Base-by-base conservation (phyloP, 2,888 invertebrate genomes). In the Campaea margaritaria region DNA sequence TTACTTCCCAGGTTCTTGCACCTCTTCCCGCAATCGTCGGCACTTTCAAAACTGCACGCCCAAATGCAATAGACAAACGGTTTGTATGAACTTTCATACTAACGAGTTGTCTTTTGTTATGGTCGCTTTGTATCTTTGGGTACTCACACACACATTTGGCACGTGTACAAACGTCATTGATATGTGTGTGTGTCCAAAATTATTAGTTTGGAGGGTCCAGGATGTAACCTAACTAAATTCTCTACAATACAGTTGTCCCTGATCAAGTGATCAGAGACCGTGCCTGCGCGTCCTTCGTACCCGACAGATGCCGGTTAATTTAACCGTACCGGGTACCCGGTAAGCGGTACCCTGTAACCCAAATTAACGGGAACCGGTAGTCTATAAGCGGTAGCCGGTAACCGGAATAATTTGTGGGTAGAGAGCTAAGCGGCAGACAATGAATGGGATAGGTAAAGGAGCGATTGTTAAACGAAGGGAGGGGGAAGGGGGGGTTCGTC, bases 401-500 rank as follows among this genome's bases (percentile, higher is more conserved):
- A 31, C 42, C 50, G 51, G 51, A 51, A 51, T 51, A 51, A 51
- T 51, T 51, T 43, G 42, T 12, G 51, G 51, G 12, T 31, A 42
- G 34, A 9, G 51, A 51, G 16, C 43, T 51, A 51, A 51, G 51
- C 51, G 51, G 51, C 9, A 34, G n/a, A 51, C 51, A 43, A 51
- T 51, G 42, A 51, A 51, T 51, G 51, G 43, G 42, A 16, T 42
- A 16, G 51, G 51, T 51, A 13, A 14, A 9, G 31, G 31, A 31
- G 45, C 50, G 41, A 42, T 28, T 31, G 41, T 15, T 27, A n/a
- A 31, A 15, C 1, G 45, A 12, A n/a, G 34, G 34, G 5, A 1
- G 31, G 31, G 31, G 31, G 31, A 9, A 9, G 8, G 31, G 31
- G 9, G 31, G 14, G 11, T n/a, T 44, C 28, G 45, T 31, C 13